Conservation (phyloP, 2,888 invertebrate genomes). For the Erebia epiphron region DNA sequence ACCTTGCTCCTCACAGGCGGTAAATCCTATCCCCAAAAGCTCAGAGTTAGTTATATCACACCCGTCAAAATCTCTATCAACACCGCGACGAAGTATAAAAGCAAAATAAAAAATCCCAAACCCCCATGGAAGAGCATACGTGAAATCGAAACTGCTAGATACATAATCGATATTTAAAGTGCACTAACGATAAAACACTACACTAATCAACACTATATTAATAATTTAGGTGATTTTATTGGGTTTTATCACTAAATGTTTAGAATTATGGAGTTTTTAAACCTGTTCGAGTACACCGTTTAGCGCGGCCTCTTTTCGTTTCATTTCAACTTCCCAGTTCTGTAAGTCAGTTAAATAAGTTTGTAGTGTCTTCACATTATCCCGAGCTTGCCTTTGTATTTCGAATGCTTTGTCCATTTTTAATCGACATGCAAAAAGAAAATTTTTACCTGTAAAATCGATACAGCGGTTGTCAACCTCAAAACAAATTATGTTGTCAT, state of each 20-base stretch:
- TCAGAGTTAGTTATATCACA: conserved; percentile 33
- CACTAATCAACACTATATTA: conserved; percentile 11
- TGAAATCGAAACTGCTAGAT: conserved; percentile 35
- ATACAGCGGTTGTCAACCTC: conserved; percentile 46
- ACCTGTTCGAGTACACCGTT: conserved; percentile 77
- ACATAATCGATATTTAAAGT: conserved; percentile 27
- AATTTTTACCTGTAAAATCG: conserved; percentile 45
- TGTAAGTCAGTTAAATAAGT: conserved; percentile 88
- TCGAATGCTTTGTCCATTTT: conserved; percentile 84
- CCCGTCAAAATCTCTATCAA: conserved; percentile 31
- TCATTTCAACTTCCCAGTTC: conserved; percentile 88
- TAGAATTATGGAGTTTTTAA: conserved; percentile 48
- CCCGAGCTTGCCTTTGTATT: conserved; percentile 87
- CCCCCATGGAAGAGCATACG: conserved; percentile 32
- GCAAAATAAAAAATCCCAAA: conserved; percentile 35
- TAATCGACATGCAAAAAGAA: conserved; percentile 43
- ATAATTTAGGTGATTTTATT: background rate
- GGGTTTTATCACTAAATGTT: conserved; percentile 45
- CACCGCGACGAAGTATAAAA: conserved; percentile 37
- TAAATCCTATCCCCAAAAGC: conserved; percentile 63
- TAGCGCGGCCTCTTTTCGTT: conserved; percentile 85
- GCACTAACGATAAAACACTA: conserved; percentile 16
- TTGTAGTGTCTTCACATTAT: conserved; percentile 88
- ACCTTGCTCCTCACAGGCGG: conserved; percentile 81
- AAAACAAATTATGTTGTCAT: conserved; percentile 45